A percentile compares a stretch with the other conserved stretches of the same genome.
phyloP scores from a whole-genome alignment of 1,140 invertebrate species.

The Trinorchestia longiramus region DNA sequence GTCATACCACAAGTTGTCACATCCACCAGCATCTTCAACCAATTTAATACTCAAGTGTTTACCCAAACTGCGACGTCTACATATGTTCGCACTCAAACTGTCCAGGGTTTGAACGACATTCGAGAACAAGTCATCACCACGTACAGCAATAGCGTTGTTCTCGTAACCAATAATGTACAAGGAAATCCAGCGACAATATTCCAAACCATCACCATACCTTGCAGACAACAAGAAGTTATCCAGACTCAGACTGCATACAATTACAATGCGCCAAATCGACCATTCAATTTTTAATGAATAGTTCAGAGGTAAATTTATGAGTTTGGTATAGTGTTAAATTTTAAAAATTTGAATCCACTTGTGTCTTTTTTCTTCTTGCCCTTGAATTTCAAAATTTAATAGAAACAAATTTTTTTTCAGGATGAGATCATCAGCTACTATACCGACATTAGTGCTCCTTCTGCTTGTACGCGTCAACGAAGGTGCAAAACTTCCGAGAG shows the following conservation, averaged over 20 bases:
- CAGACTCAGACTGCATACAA: conserved; percentile 56
- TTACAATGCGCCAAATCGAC: conserved; percentile 57
- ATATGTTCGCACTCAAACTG: conserved; percentile 58
- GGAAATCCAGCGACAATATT: conserved; percentile 53
- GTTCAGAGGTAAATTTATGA: neutral
- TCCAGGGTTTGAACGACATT: conserved; percentile 55
- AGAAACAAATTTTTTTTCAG: neutral
- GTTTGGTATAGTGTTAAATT: neutral
- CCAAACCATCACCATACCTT: conserved; percentile 57
- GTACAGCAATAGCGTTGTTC: conserved; percentile 53
- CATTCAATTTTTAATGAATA: conserved; percentile 55
- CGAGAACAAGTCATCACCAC: conserved; percentile 54
- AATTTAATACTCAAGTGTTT: conserved; percentile 58
- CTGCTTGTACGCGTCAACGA: conserved; percentile 15
- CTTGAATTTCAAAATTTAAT: neutral
- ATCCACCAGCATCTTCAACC: conserved; percentile 59
- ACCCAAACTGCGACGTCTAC: conserved; percentile 53
- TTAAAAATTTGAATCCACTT: neutral
- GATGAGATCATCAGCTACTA: conserved; percentile 19
- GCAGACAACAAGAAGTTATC: conserved; percentile 14
- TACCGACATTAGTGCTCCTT: conserved; percentile 35
- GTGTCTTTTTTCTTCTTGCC: neutral
- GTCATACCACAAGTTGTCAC: conserved; percentile 57
- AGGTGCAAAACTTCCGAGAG: conserved; percentile 26
- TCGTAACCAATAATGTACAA: conserved; percentile 56